phyloP scores from a whole-genome alignment of 1,140 invertebrate species.

The Notospermus geniculatus region DNA sequence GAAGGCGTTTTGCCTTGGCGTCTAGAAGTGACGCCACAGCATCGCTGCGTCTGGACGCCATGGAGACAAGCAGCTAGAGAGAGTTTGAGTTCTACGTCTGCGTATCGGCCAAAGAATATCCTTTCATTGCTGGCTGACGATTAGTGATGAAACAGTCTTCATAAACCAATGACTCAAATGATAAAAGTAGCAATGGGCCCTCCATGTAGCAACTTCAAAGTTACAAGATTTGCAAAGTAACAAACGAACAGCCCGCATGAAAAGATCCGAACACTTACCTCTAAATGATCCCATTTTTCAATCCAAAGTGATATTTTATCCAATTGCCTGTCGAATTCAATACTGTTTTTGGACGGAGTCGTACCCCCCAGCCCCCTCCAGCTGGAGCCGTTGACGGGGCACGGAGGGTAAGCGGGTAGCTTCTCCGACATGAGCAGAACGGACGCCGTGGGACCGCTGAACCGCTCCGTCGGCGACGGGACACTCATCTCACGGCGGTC shows the following conservation, averaged over 20 bases:
- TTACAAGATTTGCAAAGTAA: neutral
- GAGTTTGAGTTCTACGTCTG: too few species aligned
- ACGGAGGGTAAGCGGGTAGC: too few species aligned
- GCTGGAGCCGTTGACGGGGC: too few species aligned
- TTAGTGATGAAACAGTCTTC: neutral
- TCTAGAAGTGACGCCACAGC: too few species aligned
- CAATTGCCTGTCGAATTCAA: constrained; percentile 48
- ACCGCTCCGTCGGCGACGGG: too few species aligned
- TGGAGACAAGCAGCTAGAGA: too few species aligned
- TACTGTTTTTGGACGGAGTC: constrained; percentile 33
- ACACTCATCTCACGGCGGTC: too few species aligned
- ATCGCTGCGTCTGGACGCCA: too few species aligned
- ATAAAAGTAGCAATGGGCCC: neutral
- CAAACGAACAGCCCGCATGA: neutral
- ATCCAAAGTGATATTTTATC: constrained; percentile 47
- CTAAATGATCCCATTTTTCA: constrained; percentile 42
- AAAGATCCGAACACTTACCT: constrained; percentile 36
- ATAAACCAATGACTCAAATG: neutral
- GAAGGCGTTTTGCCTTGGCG: too few species aligned
- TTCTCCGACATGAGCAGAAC: too few species aligned
- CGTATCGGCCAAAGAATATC: too few species aligned
- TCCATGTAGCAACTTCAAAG: neutral
- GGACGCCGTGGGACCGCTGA: too few species aligned
- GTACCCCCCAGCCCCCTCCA: constrained; percentile 44
- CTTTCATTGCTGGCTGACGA: neutral